A percentile compares a stretch with the other conserved stretches of the same genome.
These are phyloP conservation scores for Columba janthina DNA, from an alignment of 2,113 vertebrate genomes.

Conservation along the genomic window DNA sequence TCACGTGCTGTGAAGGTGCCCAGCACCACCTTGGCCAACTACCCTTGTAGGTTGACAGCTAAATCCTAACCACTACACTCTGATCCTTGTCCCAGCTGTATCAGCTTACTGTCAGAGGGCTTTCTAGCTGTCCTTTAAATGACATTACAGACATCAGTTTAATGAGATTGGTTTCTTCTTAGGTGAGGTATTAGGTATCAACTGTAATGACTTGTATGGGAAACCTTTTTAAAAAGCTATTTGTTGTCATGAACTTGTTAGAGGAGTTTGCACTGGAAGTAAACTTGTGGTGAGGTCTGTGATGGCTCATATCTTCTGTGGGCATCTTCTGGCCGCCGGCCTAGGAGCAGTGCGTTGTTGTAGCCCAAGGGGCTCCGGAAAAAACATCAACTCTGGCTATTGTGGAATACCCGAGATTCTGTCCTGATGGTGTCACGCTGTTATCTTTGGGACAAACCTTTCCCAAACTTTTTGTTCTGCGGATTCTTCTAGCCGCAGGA, in stretches of 20 bases:
- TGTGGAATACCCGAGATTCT: not conserved
- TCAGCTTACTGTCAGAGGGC: not conserved
- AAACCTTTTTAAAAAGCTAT: not conserved
- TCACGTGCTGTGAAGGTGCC: not conserved
- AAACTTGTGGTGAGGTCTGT: not conserved
- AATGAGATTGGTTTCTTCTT: not conserved
- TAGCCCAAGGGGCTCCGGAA: not conserved
- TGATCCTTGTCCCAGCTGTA: not conserved
- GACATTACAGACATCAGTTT: not conserved
- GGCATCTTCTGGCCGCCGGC: not conserved
- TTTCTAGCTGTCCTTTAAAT: not conserved
- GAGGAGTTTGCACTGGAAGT: not conserved
- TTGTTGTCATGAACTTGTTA: not conserved
- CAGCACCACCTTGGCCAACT: not conserved
- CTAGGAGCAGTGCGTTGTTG: not conserved
- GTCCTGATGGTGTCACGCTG: not conserved
- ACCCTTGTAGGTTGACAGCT: accelerated
- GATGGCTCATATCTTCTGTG: not conserved
- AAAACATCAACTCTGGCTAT: not conserved
- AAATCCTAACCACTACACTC: not conserved
- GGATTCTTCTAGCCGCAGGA: not conserved
- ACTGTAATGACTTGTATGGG: not conserved
- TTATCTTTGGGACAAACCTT: not conserved
- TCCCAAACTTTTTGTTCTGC: not conserved
- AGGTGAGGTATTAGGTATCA: not conserved